These are phyloP conservation scores for Gallinago media DNA, from an alignment of 2,113 vertebrate species.

Conservation along the genomic window DNA sequence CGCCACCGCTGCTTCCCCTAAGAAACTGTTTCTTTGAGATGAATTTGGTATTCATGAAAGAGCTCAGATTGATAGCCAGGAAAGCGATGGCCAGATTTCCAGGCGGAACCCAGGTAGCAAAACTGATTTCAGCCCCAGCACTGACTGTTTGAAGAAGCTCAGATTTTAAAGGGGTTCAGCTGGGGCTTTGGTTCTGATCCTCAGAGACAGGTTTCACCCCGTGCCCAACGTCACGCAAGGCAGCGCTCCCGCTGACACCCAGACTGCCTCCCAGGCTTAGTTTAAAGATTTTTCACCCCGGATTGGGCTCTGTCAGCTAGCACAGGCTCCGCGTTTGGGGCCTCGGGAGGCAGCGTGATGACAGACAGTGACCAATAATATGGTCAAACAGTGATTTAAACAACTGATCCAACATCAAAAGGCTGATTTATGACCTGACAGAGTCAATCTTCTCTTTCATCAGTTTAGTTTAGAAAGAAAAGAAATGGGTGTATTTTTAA, in stretches of 20 bases:
- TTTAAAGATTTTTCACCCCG: neutral
- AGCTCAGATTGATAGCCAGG: constrained; percentile 1
- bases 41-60: constrained; percentile 47
- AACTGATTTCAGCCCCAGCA: neutral
- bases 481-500: neutral
- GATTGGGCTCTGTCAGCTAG: fast-evolving
- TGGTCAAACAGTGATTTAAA: neutral
- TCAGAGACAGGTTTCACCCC: neutral
- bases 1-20: neutral
- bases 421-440: neutral
- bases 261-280: neutral
- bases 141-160: neutral
- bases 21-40: constrained; percentile 35
- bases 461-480: neutral
- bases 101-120: neutral
- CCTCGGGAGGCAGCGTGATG: neutral
- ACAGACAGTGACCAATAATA: neutral
- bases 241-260: neutral
- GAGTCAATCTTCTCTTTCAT: constrained; percentile 2
- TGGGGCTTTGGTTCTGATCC: neutral
- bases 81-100: neutral
- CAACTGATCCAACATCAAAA: neutral
- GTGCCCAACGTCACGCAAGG: fast-evolving
- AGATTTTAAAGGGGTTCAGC: neutral
- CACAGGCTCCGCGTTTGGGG: neutral